Percentiles rank a stretch among this genome's conserved stretches.
phyloP scores from a whole-genome alignment of 2,797 vertebrate genomes.

The Lindbergichthys nudifrons region DNA sequence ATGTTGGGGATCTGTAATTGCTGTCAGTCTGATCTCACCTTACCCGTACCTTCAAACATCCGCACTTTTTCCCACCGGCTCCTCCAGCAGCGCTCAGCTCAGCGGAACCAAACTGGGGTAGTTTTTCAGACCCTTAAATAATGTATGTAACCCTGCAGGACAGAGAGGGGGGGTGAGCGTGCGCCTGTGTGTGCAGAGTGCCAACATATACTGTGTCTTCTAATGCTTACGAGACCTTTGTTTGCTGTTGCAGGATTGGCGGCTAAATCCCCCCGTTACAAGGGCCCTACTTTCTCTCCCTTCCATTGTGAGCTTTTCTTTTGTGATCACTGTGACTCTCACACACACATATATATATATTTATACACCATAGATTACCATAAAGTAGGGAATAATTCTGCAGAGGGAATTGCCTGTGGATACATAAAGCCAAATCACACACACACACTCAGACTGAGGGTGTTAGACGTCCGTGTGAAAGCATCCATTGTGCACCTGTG shows the following conservation, averaged over 20 bases:
- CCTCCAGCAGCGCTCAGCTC: constrained; percentile 8
- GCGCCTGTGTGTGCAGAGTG: constrained; percentile 25
- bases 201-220: constrained; percentile 49
- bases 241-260: constrained; percentile 61
- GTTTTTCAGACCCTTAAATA: constrained; percentile 67
- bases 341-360: constrained; percentile 19
- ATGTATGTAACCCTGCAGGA: constrained; percentile 63
- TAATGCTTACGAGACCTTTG: constrained; percentile 59
- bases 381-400: constrained; percentile 30
- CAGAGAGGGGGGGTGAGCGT: constrained; percentile 2
- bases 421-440: constrained; percentile 11
- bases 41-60: constrained; percentile 3
- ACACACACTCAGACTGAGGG: not conserved
- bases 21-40: constrained; percentile 2
- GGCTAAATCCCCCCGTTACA: constrained; percentile 58
- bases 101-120: constrained; percentile 30
- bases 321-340: constrained; percentile 45
- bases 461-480: constrained; percentile 20
- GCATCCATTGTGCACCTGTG: constrained; percentile 33
- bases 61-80: constrained; percentile 8
- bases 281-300: constrained; percentile 40
- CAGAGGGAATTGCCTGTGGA: not conserved
- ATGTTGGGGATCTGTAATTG: constrained; percentile 2
- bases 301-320: constrained; percentile 54
- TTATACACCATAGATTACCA: constrained; percentile 9